phyloP scores from a whole-genome alignment of 2,888 invertebrate species.

The Lumbricus terrestris region DNA sequence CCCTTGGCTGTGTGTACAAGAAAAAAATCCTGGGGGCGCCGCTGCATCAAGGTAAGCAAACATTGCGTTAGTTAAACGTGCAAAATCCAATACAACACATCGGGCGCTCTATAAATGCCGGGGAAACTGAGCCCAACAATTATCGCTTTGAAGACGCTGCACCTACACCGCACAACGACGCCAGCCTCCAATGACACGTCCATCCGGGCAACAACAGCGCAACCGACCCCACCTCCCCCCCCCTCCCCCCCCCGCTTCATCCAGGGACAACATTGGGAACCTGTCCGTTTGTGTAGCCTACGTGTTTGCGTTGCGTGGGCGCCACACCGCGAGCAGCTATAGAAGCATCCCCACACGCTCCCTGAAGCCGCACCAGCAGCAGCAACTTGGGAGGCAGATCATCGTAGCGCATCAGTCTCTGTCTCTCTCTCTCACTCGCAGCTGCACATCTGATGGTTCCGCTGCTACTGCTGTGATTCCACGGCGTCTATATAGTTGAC shows the following conservation, averaged over 20 bases:
- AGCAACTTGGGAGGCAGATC: neutral
- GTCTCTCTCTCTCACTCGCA: no score
- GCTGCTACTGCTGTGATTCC: neutral
- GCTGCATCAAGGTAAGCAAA: neutral
- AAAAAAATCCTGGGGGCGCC: no score
- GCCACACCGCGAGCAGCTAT: neutral
- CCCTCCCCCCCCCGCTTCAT: no score
- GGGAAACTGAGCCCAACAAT: neutral
- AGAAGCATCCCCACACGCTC: neutral
- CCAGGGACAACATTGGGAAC: neutral
- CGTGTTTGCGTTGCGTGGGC: no score
- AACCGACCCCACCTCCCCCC: no score
- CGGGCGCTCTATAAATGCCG: neutral
- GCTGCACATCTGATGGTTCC: neutral
- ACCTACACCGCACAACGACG: neutral
- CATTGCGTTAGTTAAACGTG: neutral
- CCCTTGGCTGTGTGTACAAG: no score
- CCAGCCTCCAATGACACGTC: neutral
- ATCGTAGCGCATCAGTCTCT: neutral
- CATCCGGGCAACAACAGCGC: neutral
- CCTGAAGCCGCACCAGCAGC: neutral
- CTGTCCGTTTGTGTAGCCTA: neutral
- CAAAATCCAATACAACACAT: neutral
- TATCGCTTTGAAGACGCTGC: no score
- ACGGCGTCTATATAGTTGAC: no score